Evolutionary conservation across 2,113 vertebrate genomes (phyloP).

Genomic region (Propithecus coquereli): DNA sequence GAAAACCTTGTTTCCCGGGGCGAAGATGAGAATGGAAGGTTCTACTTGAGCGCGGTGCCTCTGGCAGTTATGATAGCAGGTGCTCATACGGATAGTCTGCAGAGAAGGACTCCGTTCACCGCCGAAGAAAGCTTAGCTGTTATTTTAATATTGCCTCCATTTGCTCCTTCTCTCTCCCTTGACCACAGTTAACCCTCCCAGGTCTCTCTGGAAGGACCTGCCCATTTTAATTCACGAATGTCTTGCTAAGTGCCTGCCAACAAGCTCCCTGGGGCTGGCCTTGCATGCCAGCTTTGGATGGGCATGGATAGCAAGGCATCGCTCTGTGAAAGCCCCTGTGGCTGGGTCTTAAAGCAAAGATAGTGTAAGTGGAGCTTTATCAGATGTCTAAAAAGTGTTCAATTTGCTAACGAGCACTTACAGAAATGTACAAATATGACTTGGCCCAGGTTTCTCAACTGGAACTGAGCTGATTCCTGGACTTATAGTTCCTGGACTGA

Average conservation of each 20-base stretch:
- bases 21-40: background rate
- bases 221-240: background rate
- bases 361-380: slow-evolving; percentile 4
- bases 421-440: background rate
- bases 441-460: background rate
- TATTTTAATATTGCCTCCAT: background rate
- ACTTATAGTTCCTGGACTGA: background rate
- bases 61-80: background rate
- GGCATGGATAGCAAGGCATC: slow-evolving; percentile 24
- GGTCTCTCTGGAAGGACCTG: background rate
- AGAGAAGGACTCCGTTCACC: background rate
- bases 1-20: background rate
- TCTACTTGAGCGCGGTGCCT: background rate
- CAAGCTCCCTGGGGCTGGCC: slow-evolving; percentile 54
- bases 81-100: slow-evolving; percentile 28
- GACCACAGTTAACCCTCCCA: background rate
- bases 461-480: background rate
- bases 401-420: background rate
- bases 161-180: background rate
- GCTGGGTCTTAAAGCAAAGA: slow-evolving; percentile 32
- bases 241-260: slow-evolving; percentile 60
- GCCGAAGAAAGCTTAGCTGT: background rate
- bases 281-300: background rate
- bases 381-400: background rate
- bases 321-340: background rate